Evolutionary conservation across 2,888 invertebrate genomes (phyloP).

Genomic region (Yponomeuta evonymella): DNA sequence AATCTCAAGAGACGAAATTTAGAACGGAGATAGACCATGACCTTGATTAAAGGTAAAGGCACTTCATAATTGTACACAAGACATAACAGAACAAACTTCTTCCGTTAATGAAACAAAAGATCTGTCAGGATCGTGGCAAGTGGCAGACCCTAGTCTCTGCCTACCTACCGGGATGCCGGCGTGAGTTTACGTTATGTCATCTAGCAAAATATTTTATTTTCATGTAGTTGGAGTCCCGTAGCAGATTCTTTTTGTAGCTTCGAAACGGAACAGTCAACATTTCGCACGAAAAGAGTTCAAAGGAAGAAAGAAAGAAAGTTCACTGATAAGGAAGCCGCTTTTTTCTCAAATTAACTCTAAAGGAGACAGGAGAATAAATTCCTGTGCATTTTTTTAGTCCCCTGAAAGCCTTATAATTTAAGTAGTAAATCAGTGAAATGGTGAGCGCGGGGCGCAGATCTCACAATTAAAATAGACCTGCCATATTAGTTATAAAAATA

Average conservation of each 20-base stretch:
- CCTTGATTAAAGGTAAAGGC: too few relatives aligned
- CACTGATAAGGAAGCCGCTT: background rate
- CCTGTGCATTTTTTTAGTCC: background rate
- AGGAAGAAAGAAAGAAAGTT: background rate
- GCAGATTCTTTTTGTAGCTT: background rate
- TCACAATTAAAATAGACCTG: background rate
- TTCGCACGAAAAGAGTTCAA: background rate
- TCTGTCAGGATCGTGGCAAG: too few relatives aligned
- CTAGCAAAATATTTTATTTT: too few relatives aligned
- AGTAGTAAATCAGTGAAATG: conserved; percentile 49
- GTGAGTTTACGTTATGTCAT: too few relatives aligned
- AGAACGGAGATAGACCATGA: too few relatives aligned
- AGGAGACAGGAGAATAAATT: background rate
- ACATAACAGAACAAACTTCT: too few relatives aligned
- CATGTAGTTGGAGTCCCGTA: too few relatives aligned
- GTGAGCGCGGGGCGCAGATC: conserved; percentile 31
- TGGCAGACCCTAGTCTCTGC: too few relatives aligned
- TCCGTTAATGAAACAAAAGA: too few relatives aligned
- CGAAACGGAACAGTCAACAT: background rate
- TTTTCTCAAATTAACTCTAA: conserved; percentile 2
- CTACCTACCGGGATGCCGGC: too few relatives aligned
- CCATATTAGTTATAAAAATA: background rate
- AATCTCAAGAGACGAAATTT: too few relatives aligned
- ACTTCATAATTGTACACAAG: too few relatives aligned
- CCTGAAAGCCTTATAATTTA: conserved; percentile 40